A percentile compares a stretch with the other conserved stretches of the same genome.
These are phyloP conservation scores for Nestor notabilis DNA, from an alignment of 2,113 vertebrate genomes.

Conservation along the genomic window DNA sequence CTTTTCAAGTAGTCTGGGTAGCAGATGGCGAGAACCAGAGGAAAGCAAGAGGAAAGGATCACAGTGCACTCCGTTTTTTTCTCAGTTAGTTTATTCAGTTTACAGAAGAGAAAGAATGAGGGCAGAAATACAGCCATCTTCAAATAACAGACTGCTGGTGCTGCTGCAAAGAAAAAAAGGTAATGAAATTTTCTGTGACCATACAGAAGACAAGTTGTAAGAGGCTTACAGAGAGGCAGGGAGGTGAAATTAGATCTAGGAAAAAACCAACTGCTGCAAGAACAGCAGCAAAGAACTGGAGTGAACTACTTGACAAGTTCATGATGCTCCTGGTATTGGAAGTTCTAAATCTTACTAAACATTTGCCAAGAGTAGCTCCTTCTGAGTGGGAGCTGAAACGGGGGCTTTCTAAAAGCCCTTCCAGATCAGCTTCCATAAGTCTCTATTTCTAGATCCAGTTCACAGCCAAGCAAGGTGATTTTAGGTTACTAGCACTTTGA, in stretches of 20 bases:
- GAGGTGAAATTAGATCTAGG: neutral
- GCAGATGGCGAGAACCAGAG: neutral
- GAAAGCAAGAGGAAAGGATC: neutral
- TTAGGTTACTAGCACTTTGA: neutral
- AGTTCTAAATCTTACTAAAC: neutral
- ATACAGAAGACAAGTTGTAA: neutral
- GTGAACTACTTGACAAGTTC: neutral
- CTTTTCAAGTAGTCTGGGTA: neutral
- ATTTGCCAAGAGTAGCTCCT: neutral
- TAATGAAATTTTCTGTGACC: neutral
- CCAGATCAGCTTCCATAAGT: neutral
- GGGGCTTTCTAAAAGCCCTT: neutral
- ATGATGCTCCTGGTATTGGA: neutral
- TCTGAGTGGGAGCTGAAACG: neutral
- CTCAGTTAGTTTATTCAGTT: conserved; percentile 27
- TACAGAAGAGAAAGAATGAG: neutral
- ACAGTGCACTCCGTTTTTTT: neutral
- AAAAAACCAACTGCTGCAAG: neutral
- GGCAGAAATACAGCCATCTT: neutral
- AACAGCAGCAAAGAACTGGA: neutral
- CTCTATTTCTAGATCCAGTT: neutral
- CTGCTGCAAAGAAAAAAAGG: neutral
- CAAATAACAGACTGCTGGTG: neutral
- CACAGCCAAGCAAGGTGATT: neutral
- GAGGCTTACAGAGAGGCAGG: neutral